phyloP scores from a whole-genome alignment of 2,888 invertebrate species.

The Eristalis arbustorum region DNA sequence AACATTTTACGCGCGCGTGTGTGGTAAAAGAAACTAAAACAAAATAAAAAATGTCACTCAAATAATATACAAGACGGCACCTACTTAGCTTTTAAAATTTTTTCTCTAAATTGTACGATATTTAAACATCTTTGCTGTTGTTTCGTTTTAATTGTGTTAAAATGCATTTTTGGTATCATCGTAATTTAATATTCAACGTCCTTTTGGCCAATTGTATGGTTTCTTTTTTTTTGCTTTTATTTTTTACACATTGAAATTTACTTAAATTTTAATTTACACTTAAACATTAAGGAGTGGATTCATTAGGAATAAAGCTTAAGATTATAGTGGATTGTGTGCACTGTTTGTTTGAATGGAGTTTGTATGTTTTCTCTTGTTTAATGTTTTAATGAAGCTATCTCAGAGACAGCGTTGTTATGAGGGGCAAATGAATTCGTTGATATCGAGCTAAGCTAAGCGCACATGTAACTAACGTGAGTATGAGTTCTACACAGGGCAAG shows the following conservation, averaged over 20 bases:
- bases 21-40: neutral
- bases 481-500: slow-evolving; percentile 61
- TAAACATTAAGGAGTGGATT: slow-evolving; percentile 37
- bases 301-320: slow-evolving; percentile 44
- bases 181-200: slow-evolving; percentile 1
- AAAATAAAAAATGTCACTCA: neutral
- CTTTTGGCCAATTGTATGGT: slow-evolving; percentile 36
- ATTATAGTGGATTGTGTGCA: slow-evolving; percentile 30
- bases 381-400: slow-evolving; percentile 64
- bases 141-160: slow-evolving; percentile 40
- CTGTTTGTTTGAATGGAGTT: slow-evolving; percentile 1
- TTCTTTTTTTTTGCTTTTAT: neutral
- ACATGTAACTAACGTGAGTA: slow-evolving; percentile 54
- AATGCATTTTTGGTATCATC: slow-evolving; percentile 66
- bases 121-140: neutral
- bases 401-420: slow-evolving; percentile 48
- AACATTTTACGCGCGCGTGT: slow-evolving; percentile 4
- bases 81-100: slow-evolving; percentile 3
- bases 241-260: slow-evolving; percentile 3
- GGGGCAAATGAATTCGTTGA: slow-evolving; percentile 59
- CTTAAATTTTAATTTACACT: slow-evolving; percentile 27
- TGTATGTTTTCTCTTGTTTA: no score
- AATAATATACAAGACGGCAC: slow-evolving; percentile 40
- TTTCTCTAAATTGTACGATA: neutral
- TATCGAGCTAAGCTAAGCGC: slow-evolving; percentile 58